A percentile compares a stretch with the other conserved stretches of the same genome.
Conservation (phyloP, 2,888 invertebrate species). For the Drosophila atroscutellata region DNA sequence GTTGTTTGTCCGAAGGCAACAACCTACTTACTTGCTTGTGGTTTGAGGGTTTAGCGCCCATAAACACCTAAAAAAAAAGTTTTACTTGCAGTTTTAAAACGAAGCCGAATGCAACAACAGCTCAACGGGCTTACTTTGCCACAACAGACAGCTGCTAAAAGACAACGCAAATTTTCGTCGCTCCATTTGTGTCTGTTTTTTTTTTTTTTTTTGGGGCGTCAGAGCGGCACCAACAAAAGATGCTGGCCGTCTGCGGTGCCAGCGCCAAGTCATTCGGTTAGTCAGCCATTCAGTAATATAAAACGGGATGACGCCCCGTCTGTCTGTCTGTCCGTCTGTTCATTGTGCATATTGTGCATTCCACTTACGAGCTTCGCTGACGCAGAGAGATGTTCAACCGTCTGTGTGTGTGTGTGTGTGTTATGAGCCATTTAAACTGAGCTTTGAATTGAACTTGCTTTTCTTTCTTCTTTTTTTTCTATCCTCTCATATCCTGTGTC, state of each 20-base stretch:
- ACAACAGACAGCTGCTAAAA: constrained; percentile 13
- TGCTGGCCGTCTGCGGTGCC: constrained; percentile 40
- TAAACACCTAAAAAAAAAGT: constrained; percentile 76
- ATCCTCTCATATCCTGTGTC: neutral
- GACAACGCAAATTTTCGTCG: constrained; percentile 21
- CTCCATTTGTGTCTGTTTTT: constrained; percentile 3
- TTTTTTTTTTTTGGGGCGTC: constrained; percentile 37
- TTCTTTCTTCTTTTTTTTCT: neutral
- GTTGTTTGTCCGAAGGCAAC: constrained; percentile 49
- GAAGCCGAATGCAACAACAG: constrained; percentile 47
- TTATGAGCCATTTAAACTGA: constrained; percentile 62
- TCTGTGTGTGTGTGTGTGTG: constrained; percentile 26
- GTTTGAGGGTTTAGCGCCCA: constrained; percentile 18
- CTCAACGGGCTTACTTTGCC: constrained; percentile 46
- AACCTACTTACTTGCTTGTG: constrained; percentile 64
- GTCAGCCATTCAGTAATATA: constrained; percentile 35
- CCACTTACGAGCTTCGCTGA: constrained; percentile 48
- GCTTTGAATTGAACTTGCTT: constrained; percentile 33
- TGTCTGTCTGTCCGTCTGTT: constrained; percentile 5
- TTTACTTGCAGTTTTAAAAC: constrained; percentile 72
- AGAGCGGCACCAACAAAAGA: constrained; percentile 62
- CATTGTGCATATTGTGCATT: constrained; percentile 42
- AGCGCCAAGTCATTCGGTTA: constrained; percentile 45
- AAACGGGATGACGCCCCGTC: constrained; percentile 44
- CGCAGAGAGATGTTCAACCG: constrained; percentile 43